These are phyloP conservation scores for Serinus canaria DNA, from an alignment of 2,113 vertebrate genomes.

Conservation along the genomic window DNA sequence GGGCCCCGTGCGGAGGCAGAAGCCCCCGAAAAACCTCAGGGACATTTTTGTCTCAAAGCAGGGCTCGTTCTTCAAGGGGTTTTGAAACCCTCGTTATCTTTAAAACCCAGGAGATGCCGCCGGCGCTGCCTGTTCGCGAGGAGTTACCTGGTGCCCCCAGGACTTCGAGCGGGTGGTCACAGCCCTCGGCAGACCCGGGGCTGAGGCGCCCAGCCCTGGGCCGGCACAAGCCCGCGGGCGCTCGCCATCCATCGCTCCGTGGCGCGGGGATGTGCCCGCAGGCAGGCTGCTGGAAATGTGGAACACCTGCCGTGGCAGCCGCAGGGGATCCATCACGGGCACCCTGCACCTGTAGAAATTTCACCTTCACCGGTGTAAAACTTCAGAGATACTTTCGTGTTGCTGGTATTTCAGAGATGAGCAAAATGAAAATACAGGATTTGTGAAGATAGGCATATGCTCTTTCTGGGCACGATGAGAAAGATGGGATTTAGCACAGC, in stretches of 20 bases:
- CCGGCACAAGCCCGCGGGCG: neutral
- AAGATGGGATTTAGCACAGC: neutral
- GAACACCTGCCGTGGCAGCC: neutral
- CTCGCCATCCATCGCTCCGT: neutral
- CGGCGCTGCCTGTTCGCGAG: neutral
- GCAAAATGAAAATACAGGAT: neutral
- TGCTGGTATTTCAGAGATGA: neutral
- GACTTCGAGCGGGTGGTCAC: neutral
- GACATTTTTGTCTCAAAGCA: neutral
- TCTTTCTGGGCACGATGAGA: fast-evolving
- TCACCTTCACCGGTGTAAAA: neutral
- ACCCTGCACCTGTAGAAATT: fast-evolving
- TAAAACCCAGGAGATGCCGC: neutral
- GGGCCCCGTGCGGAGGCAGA: neutral
- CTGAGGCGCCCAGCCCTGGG: neutral
- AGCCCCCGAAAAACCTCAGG: fast-evolving
- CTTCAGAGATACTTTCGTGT: neutral
- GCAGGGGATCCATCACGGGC: fast-evolving
- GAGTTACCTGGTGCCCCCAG: neutral
- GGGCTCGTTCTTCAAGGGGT: neutral
- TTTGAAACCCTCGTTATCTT: neutral
- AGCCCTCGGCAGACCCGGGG: neutral
- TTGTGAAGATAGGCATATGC: fast-evolving
- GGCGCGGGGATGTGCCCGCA: fast-evolving
- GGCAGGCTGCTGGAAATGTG: neutral